Conservation (phyloP, 2,797 vertebrate genomes). For the Epinephelus malabaricus region DNA sequence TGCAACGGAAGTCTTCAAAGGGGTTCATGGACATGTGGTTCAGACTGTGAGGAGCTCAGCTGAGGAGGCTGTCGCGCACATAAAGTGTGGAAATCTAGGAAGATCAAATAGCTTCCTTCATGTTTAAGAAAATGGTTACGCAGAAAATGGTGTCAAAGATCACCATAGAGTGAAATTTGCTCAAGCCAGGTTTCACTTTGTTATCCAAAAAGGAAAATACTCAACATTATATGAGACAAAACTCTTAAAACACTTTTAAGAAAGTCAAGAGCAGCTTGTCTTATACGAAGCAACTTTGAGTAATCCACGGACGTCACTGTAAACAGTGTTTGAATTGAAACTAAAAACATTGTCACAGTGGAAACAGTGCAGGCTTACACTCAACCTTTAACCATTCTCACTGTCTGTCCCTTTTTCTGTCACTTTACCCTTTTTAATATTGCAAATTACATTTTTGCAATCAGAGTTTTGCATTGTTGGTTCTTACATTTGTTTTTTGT, state of each 20-base stretch:
- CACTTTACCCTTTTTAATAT: not conserved
- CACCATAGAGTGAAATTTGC: too few species aligned
- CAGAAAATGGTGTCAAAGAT: not conserved
- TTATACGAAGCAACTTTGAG: not conserved
- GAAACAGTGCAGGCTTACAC: too few species aligned
- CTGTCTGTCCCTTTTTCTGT: not conserved
- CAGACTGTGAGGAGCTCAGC: conserved; percentile 47
- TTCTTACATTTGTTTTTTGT: not conserved
- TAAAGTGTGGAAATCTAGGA: conserved; percentile 31
- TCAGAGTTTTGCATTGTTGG: not conserved
- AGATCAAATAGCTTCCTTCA: conserved; percentile 14
- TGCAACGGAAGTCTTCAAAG: conserved; percentile 62
- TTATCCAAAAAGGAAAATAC: too few species aligned
- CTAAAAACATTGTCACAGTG: too few species aligned
- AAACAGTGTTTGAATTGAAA: not conserved
- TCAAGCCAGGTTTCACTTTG: not conserved
- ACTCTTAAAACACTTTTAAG: not conserved
- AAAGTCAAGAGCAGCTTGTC: not conserved
- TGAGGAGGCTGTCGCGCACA: conserved; percentile 36
- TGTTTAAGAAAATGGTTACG: not conserved
- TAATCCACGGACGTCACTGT: not conserved
- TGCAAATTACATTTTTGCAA: not conserved
- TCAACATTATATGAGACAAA: not conserved
- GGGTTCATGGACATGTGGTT: conserved; percentile 66
- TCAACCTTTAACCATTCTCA: too few species aligned